Evolutionary conservation across 2,888 invertebrate genomes (phyloP), one percentile per base, ranked within the genome.

Genomic region (Polydrusus pterygomalis): DNA sequence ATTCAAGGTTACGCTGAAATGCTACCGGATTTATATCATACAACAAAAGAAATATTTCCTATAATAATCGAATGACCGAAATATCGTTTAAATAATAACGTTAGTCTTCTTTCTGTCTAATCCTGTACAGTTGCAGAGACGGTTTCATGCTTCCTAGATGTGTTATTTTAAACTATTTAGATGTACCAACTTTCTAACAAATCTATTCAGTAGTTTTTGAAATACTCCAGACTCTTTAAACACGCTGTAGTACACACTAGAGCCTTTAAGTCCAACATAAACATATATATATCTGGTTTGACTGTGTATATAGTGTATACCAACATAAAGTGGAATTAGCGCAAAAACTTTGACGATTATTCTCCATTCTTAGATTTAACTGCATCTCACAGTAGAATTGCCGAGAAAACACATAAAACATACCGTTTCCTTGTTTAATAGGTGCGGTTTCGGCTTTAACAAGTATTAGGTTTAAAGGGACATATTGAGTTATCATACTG

Each of bases 341-440:
- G 30, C 25, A 3, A 40, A 60, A 60, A 60, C 60, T 60, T 60
- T 34, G 60, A 11, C 13, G 60, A 34, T 60, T 60, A 60, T 34
- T 30, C n/a, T 34, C 30, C 30, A 34, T 60, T 45, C 43, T 69
- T 58, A 40, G 45, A 60, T 62, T 60, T 70, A 70, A 40, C 49
- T 45, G 40, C 45, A 62, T 62, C 17, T 70, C 47, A 62, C 62
- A 70, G 62, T 47, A 62, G 38, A 62, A 70, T 70, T 70, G 62
- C 47, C 18, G 25, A 10, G 25, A 25, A 58, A 38, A 25, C 43
- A 58, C 58, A 8, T 65, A 74, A 74, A 54, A 60, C 25, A 25
- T 25, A 71, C 51, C 17, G 38, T 63, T 63, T 63, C 63, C 51
- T 49, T 9, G 63, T 63, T 63, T 71, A 63, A 63, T 40, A n/a